A percentile compares a stretch with the other conserved stretches of the same genome.
phyloP scores from a whole-genome alignment of 1,140 invertebrate species.

The Doryteuthis pealeii region DNA sequence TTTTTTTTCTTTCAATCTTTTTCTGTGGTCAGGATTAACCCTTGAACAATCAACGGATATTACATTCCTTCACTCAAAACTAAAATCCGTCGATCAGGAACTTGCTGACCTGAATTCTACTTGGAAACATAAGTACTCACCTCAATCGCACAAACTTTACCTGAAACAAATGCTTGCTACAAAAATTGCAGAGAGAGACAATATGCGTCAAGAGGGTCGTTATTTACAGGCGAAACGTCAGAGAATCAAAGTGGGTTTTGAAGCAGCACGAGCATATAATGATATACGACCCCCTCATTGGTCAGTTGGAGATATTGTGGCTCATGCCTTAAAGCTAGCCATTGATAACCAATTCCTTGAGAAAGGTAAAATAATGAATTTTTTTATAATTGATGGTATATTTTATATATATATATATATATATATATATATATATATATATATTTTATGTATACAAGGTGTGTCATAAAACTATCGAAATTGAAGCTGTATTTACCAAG shows the following conservation, averaged over 20 bases:
- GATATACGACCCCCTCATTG: conserved; percentile 55
- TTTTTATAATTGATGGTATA: background rate
- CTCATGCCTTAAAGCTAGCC: conserved; percentile 37
- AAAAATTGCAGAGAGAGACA: conserved; percentile 45
- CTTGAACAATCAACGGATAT: conserved; percentile 55
- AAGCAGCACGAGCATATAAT: conserved; percentile 55
- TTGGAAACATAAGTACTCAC: conserved; percentile 50
- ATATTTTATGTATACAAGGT: too few species aligned
- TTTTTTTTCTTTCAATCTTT: too few species aligned
- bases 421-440: background rate
- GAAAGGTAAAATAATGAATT: conserved; percentile 22
- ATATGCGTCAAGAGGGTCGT: conserved; percentile 45
- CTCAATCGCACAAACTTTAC: conserved; percentile 47
- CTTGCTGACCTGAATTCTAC: conserved; percentile 54
- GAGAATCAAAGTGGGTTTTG: conserved; percentile 50
- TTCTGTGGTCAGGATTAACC: conserved; percentile 43
- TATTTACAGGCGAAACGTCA: conserved; percentile 46
- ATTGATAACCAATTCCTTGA: conserved; percentile 23
- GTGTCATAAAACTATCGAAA: too few species aligned
- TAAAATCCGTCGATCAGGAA: conserved; percentile 49
- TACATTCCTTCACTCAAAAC: conserved; percentile 43
- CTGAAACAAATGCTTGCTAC: conserved; percentile 50
- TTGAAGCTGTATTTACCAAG: too few species aligned
- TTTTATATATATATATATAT: background rate
- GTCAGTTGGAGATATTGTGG: conserved; percentile 57